Evolutionary conservation across 2,797 vertebrate genomes (phyloP).

Genomic region (Petrocephalus sullivani): DNA sequence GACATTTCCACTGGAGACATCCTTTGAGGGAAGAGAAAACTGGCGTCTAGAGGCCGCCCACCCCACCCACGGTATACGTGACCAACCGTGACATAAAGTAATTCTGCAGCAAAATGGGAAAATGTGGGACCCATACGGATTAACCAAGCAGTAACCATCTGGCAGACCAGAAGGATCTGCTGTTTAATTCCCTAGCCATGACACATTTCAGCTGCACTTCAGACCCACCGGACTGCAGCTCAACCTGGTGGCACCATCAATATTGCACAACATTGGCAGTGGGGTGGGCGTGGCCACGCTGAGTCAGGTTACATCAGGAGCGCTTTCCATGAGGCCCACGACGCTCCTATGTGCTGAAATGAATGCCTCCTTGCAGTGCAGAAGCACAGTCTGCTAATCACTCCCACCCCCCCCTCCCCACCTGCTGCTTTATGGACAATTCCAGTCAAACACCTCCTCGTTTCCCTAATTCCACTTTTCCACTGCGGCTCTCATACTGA

Average conservation of each 20-base stretch:
- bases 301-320: background rate
- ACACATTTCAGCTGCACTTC: background rate
- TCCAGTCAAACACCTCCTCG: background rate
- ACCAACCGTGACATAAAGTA: background rate
- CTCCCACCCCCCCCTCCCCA: background rate
- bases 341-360: constrained; percentile 45
- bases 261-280: background rate
- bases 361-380: constrained; percentile 50
- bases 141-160: background rate
- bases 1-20: background rate
- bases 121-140: background rate
- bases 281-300: background rate
- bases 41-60: background rate
- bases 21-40: background rate
- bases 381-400: constrained; percentile 38
- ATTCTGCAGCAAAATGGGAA: background rate
- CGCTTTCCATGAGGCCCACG: background rate
- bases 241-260: background rate
- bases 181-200: background rate
- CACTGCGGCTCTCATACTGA: background rate
- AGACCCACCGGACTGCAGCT: background rate
- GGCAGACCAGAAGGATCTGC: background rate
- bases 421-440: background rate
- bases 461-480: background rate
- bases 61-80: background rate